phyloP scores from a whole-genome alignment of 2,888 invertebrate genomes.

The Glaucopsyche alexis region DNA sequence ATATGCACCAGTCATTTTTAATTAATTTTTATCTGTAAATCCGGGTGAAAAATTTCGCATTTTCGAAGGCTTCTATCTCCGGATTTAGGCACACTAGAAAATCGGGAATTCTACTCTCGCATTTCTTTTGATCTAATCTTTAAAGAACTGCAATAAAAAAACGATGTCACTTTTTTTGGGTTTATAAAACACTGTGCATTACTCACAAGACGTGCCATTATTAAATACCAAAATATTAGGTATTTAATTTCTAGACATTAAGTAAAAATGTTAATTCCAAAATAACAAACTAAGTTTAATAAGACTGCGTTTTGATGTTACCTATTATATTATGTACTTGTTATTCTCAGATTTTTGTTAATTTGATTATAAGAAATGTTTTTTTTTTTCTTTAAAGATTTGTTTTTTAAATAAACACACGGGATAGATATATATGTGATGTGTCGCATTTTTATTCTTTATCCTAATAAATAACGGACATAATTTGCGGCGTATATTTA shows the following conservation, averaged over 20 bases:
- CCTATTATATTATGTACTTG: conserved; percentile 1
- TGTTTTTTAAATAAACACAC: conserved; percentile 8
- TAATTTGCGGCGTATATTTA: not conserved
- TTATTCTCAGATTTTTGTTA: not conserved
- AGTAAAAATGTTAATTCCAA: conserved; percentile 17
- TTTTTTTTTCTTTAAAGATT: not conserved
- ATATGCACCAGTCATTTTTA: no score
- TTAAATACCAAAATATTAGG: no score
- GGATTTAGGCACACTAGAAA: no score
- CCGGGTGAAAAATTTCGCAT: no score
- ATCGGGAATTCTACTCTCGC: no score
- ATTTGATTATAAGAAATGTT: conserved; percentile 8
- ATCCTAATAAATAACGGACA: not conserved
- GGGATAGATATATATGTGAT: conserved; percentile 1
- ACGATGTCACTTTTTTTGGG: no score
- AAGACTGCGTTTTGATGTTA: conserved; percentile 4
- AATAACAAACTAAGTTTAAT: conserved; percentile 7
- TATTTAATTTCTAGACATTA: conserved; percentile 13
- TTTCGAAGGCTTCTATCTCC: no score
- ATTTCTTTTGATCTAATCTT: no score
- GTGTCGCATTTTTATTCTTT: conserved; percentile 1
- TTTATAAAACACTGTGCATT: no score
- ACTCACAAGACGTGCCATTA: not conserved
- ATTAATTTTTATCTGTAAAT: no score
- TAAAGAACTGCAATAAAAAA: no score